Base-by-base conservation (phyloP, 1,140 invertebrate species). In the Neotoxoptera formosana region DNA sequence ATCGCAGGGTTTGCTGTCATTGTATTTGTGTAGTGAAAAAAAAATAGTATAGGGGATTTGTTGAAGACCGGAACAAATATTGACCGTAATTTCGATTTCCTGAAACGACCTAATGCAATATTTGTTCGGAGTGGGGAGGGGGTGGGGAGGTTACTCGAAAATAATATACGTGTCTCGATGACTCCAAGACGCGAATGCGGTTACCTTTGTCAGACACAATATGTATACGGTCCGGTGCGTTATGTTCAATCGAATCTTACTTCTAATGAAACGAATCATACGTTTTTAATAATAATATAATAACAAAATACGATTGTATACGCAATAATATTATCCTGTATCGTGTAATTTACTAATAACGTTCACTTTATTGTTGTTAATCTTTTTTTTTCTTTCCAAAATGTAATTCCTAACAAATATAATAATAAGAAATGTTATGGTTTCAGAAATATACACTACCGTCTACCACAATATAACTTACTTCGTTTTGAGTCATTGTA, bases 71-170 rank as follows among this genome's bases (percentile, higher is more conserved):
- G 88, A 89, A 89, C 88, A 89, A 89, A 89, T 89, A 89, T 89
- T 89, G 88, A 89, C 88, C 23, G 34, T 89, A 53, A 89, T 89
- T 89, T 89, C 88, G 88, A 89, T 89, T 89, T 89, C 51, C 51
- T 25, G 88, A 56, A 56, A 53, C 51, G 48, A 89, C 88, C 34
- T 56, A 56, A 89, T 56, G 48, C 51, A 56, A 89, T 89, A 56
- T 89, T 53, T 89, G 48, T 89, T 36, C 51, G 88, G 0, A 9
- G 21, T 9, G 34, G 3, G 47, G 51, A 53, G 7, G 51, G 51
- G 7, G 48, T 1, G 3, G 8, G 45, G n/a, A 17, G 30, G 48
- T 34, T 25, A 34, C 21, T 89, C 34, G 89, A 45, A 90, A 67
- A 90, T 67, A 90, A 90, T 90, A 45, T 45, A 90, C 53, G 25